Evolutionary conservation across 1,140 invertebrate species (phyloP).

Genomic region (Cryptotermes secundus): DNA sequence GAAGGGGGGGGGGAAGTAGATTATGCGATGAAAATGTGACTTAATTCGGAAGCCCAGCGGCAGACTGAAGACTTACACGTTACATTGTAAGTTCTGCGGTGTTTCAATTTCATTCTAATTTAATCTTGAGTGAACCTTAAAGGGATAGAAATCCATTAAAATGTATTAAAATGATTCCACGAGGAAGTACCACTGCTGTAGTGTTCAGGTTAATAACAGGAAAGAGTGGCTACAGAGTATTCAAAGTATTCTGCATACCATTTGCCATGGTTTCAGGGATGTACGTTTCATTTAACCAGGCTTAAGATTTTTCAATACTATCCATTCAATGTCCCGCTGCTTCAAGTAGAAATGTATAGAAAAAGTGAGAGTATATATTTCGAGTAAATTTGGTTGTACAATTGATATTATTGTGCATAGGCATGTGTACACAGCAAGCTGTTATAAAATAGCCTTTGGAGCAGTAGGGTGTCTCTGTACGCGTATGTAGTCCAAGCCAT

Average conservation of each 20-base stretch:
- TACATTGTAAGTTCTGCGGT: not conserved
- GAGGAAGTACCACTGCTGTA: not conserved
- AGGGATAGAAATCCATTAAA: not conserved
- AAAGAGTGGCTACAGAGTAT: not conserved
- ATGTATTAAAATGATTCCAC: not conserved
- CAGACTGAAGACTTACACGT: not conserved
- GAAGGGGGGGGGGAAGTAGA: not conserved
- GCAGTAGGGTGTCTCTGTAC: no score
- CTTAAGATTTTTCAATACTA: no score
- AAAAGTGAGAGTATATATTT: no score
- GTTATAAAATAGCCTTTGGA: no score
- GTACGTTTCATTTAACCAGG: not conserved
- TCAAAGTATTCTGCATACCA: not conserved
- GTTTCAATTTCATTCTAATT: not conserved
- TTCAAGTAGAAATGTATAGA: no score
- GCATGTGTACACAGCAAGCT: no score
- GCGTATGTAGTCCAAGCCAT: no score
- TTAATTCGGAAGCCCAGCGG: not conserved
- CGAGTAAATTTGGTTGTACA: no score
- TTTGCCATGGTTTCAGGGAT: not conserved
- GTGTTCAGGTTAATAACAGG: not conserved
- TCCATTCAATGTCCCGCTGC: no score
- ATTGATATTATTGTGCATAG: no score
- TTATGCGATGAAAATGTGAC: not conserved
- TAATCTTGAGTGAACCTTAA: not conserved